Evolutionary conservation across 1,140 invertebrate species (phyloP).

Genomic region (Apolygus lucorum): DNA sequence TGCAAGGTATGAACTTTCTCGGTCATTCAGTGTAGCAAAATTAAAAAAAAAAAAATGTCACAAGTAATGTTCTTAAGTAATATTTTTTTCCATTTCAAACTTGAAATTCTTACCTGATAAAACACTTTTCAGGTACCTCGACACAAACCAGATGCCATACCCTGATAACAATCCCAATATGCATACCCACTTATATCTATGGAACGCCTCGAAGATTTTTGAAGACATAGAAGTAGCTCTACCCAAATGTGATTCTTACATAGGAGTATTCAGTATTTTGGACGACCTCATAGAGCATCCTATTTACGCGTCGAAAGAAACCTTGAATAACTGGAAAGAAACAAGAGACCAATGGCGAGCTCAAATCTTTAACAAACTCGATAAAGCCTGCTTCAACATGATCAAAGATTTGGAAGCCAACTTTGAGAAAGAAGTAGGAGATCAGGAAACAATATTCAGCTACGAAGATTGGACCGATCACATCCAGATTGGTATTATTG

Average conservation of each 20-base stretch:
- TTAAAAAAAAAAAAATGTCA: neutral
- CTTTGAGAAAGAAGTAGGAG: neutral
- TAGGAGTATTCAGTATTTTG: neutral
- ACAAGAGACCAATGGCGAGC: neutral
- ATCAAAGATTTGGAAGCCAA: neutral
- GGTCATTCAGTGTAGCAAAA: neutral
- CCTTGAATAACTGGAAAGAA: neutral
- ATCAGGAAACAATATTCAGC: neutral
- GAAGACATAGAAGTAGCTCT: neutral
- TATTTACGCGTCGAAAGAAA: neutral
- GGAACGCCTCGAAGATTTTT: neutral
- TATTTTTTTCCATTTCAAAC: neutral
- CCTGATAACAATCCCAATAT: neutral
- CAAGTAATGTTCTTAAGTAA: neutral
- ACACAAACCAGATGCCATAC: neutral
- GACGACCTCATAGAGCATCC: neutral
- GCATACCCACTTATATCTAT: neutral
- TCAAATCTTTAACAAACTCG: neutral
- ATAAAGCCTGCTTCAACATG: slow-evolving; percentile 4
- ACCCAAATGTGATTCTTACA: neutral
- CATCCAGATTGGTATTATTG: neutral
- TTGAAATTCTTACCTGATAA: neutral
- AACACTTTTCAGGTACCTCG: neutral
- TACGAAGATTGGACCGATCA: neutral
- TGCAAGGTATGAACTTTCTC: neutral